Evolutionary conservation across 2,113 vertebrate species (phyloP).

Genomic region (Trogon melanurus): DNA sequence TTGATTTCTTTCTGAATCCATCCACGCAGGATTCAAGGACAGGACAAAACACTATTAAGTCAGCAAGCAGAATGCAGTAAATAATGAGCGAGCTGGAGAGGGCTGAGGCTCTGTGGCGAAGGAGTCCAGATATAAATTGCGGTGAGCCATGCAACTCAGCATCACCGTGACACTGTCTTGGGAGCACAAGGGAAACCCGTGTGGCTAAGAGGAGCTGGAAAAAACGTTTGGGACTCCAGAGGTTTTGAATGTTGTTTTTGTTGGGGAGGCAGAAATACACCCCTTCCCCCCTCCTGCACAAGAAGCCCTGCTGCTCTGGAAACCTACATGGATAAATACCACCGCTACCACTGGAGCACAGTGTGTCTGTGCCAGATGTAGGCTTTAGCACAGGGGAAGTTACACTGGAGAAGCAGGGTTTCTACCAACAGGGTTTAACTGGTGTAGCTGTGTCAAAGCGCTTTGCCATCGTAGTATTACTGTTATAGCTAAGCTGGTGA

Average conservation of each 20-base stretch:
- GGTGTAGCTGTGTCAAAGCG: neutral
- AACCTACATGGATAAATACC: neutral
- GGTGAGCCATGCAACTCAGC: neutral
- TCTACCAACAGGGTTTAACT: neutral
- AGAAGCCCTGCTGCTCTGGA: neutral
- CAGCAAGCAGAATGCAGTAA: slow-evolving; percentile 69
- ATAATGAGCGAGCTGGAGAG: slow-evolving; percentile 45
- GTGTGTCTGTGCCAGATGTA: neutral
- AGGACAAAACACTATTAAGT: slow-evolving; percentile 69
- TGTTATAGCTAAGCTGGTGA: neutral
- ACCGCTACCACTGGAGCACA: fast-evolving
- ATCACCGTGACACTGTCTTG: neutral
- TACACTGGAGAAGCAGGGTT: fast-evolving
- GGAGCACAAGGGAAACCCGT: neutral
- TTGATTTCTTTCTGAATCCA: slow-evolving; percentile 61
- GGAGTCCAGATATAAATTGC: slow-evolving; percentile 46
- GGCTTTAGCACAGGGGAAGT: neutral
- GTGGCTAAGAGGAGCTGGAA: neutral
- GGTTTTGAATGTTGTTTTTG: neutral
- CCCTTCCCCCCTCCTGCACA: fast-evolving
- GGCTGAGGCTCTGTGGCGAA: neutral
- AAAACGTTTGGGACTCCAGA: neutral
- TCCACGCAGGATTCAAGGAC: slow-evolving; percentile 65
- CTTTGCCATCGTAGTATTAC: neutral
- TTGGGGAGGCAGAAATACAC: neutral